Evolutionary conservation across 2,113 vertebrate species (phyloP).

Genomic region (Lagopus muta): DNA sequence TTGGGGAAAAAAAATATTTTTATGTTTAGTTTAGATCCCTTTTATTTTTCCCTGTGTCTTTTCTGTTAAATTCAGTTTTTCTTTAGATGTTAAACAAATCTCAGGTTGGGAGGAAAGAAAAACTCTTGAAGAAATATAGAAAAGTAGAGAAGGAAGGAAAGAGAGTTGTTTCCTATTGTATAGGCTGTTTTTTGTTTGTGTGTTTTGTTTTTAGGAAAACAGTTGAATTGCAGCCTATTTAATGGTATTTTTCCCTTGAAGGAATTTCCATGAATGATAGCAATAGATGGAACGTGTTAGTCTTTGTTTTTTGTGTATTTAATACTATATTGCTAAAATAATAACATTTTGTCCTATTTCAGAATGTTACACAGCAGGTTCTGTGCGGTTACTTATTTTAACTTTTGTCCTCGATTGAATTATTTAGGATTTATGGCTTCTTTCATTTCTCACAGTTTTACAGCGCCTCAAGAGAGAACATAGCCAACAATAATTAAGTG

Average conservation of each 20-base stretch:
- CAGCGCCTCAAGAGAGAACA: not conserved
- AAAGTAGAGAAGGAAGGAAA: not conserved
- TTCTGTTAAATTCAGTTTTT: not conserved
- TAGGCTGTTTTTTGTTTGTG: not conserved
- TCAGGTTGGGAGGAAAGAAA: accelerated
- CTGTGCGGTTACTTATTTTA: not conserved
- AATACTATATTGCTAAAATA: too few species aligned
- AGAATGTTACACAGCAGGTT: not conserved
- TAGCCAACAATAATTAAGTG: not conserved
- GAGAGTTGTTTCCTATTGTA: not conserved
- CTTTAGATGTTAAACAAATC: not conserved
- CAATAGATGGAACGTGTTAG: not conserved
- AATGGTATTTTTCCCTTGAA: not conserved
- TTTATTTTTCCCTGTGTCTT: not conserved
- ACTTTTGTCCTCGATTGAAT: not conserved
- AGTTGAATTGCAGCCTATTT: not conserved
- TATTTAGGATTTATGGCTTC: not conserved
- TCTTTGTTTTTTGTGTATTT: not conserved
- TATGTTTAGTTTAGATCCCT: not conserved
- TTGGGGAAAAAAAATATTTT: not conserved
- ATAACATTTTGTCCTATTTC: not conserved
- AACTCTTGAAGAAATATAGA: not conserved
- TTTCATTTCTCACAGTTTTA: not conserved
- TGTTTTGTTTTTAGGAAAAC: not conserved
- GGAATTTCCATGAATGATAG: not conserved